Conservation (phyloP, 2,888 invertebrate genomes). For the Ferdinandea cuprea region DNA sequence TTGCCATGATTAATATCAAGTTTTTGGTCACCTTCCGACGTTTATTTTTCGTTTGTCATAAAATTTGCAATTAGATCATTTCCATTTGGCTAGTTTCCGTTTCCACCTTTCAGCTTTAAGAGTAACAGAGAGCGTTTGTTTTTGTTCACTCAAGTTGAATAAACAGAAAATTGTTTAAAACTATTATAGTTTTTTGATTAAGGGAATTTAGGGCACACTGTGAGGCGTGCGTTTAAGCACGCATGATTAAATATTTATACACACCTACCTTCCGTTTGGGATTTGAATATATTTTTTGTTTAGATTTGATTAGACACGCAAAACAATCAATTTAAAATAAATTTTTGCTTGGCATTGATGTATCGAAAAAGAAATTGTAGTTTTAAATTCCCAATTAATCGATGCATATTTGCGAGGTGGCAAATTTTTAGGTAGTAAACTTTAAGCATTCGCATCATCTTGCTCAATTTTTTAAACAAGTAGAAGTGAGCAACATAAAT, state of each 20-base stretch:
- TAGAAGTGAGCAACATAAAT: slow-evolving; percentile 13
- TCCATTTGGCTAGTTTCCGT: neutral
- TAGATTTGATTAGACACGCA: slow-evolving; percentile 1
- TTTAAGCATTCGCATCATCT: slow-evolving; percentile 1
- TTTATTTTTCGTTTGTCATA: neutral
- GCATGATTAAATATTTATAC: slow-evolving; percentile 24
- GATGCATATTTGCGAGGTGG: no score
- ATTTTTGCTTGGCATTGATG: slow-evolving; percentile 4
- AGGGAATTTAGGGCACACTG: neutral
- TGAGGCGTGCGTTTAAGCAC: slow-evolving; percentile 30
- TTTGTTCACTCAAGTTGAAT: neutral
- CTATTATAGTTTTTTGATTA: neutral
- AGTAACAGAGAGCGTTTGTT: neutral
- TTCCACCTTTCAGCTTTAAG: neutral
- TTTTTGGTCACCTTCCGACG: slow-evolving; percentile 10
- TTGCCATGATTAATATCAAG: slow-evolving; percentile 14
- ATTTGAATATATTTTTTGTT: no score
- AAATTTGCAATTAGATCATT: slow-evolving; percentile 7
- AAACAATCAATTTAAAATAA: slow-evolving; percentile 11
- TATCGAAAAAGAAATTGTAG: neutral
- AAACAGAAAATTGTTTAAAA: neutral
- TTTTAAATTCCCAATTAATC: no score
- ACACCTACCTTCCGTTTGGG: slow-evolving; percentile 10
- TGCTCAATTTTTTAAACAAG: slow-evolving; percentile 12
- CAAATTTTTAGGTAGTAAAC: slow-evolving; percentile 10